phyloP scores from a whole-genome alignment of 2,888 invertebrate species.

The Ectobius pallidus region DNA sequence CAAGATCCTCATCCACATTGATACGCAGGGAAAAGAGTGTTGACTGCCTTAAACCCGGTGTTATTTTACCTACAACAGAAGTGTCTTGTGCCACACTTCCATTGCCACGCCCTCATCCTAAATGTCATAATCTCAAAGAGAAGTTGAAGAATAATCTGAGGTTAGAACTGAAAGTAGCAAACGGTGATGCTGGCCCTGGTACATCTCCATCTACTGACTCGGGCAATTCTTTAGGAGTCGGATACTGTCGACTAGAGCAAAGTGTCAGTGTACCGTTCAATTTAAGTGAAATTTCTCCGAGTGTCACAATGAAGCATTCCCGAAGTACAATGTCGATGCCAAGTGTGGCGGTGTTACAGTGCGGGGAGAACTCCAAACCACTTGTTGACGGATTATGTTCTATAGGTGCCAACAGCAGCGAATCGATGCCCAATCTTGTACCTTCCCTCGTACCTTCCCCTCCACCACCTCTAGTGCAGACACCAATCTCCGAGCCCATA shows the following conservation, averaged over 20 bases:
- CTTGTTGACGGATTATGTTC: constrained; percentile 59
- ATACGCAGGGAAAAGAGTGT: constrained; percentile 45
- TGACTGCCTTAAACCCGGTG: constrained; percentile 33
- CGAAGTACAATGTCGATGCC: constrained; percentile 52
- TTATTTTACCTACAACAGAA: constrained; percentile 44
- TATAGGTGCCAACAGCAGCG: constrained; percentile 65
- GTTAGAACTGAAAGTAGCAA: constrained; percentile 48
- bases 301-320: constrained; percentile 47
- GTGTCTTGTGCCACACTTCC: constrained; percentile 45
- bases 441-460: constrained; percentile 58
- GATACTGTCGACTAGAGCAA: constrained; percentile 59
- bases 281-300: constrained; percentile 51
- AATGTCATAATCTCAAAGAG: constrained; percentile 48
- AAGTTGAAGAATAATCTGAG: constrained; percentile 50
- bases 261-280: constrained; percentile 71
- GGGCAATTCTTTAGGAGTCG: constrained; percentile 43
- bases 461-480: constrained; percentile 46
- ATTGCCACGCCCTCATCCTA: constrained; percentile 36
- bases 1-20: constrained; percentile 55
- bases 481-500: constrained; percentile 16
- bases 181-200: constrained; percentile 40
- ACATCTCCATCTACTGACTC: constrained; percentile 44
- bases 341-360: constrained; percentile 40
- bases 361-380: constrained; percentile 23
- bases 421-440: constrained; percentile 71